Evolutionary conservation across 2,888 invertebrate genomes (phyloP), one percentile per base, ranked within the genome.

Genomic region (Galerucella pusilla): DNA sequence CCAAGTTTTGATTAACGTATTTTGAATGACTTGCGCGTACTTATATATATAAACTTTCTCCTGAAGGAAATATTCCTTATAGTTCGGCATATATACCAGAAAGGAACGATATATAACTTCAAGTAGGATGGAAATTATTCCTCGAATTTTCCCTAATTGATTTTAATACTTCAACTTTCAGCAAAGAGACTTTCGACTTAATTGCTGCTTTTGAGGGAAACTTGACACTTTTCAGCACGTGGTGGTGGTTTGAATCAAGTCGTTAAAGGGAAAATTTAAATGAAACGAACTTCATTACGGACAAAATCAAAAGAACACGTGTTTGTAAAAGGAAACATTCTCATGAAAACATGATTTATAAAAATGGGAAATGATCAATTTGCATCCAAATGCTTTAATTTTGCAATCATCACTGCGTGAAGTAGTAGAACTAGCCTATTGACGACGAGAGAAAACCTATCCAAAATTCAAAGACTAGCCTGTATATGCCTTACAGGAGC

Each of bases 1-100:
- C 70, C 60, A 73, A 80, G 77, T 81, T 83, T 83, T 83, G 83
- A 82, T 83, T 83, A 82, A 82, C 82, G 81, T 80, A 81, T 81
- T 80, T 78, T 67, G 78, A 81, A 80, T 80, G 81, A 82, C 80
- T 82, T 75, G 66, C 72, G 68, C 49, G 49, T 49, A 10, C 45
- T 10, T 20, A 20, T 20, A 20, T 20, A 14, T 68, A 67, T 66
- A 68, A 74, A 75, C 68, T 76, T 80, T 67, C 16, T 11, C 2
- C 4, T 45, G 68, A 35, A 71, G 59, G 69, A 74, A 75, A 76
- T 78, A 78, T 78, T 80, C 76, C 76, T 75, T 71, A 71, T 45
- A 57, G 54, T 70, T 77, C 66, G 69, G n/a, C 71, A 59, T 71
- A 75, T 71, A 75, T 76, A 57, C 3, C 3, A 67, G 45, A 75